Evolutionary conservation across 1,140 invertebrate species (phyloP), one percentile per base, ranked within the genome.

Genomic region (Pollicipes pollicipes): DNA sequence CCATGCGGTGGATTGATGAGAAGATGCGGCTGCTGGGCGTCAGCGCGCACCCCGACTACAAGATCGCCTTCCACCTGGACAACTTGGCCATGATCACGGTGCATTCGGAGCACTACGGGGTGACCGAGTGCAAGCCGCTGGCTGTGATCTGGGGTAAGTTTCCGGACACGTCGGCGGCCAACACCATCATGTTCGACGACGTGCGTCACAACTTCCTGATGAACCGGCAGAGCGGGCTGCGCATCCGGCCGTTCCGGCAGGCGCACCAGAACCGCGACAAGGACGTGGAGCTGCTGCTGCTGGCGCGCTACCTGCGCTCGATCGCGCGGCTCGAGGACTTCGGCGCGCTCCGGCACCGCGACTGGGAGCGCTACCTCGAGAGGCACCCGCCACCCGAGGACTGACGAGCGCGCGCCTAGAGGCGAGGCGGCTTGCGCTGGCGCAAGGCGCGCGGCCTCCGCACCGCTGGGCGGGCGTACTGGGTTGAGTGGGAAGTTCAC

Each of bases 141-240:
- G 94, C 92, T 45, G 90, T 98, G 1, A 95, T 98, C 72, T 98
- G 95, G 95, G 95, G 94, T 24, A 94, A 95, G 79, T 97, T 88
- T 79, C 83, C 87, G 26, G 88, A 95, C 76, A 97, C 90, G 78
- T 88, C 84, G 66, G 81, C 88, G 0, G 91, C 89, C 76, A 98
- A 98, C 77, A 98, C 95, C 0, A 95, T 98, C 73, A 98, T 98
- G 94, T 93, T 98, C 77, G 95, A 98, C 78, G 95, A 98, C 78
- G 90, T 98, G n/a, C 83, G 93, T 70, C 82, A 93, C 75, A 98
- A 98, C 82, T 98, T 98, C 76, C 86, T 97, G 26, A 97, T 98
- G 95, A 98, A 98, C 81, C 94, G 94, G 26, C 90, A 92, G 75
- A 94, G 88, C 73, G 95, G 95, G 8, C 80, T 98, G 0, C 88